phyloP scores from a whole-genome alignment of 2,113 vertebrate species.

The Piaya cayana region DNA sequence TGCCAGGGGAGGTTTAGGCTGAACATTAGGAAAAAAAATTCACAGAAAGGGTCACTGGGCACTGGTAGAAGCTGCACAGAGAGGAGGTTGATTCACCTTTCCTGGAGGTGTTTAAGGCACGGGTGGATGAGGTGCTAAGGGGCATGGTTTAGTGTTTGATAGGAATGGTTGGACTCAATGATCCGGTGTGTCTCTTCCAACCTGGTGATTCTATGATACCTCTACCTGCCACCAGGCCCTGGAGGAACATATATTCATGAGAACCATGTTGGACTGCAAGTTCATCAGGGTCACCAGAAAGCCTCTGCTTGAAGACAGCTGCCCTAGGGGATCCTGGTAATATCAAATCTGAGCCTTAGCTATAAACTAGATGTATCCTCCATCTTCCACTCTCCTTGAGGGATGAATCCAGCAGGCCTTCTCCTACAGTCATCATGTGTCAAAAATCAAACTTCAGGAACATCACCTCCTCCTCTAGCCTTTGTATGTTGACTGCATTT shows the following conservation, averaged over 20 bases:
- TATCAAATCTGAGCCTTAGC: not conserved
- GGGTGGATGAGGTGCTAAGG: too few relatives aligned
- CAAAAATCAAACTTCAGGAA: not conserved
- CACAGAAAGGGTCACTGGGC: too few relatives aligned
- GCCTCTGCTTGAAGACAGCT: not conserved
- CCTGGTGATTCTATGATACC: too few relatives aligned
- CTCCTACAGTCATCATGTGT: not conserved
- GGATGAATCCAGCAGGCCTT: not conserved
- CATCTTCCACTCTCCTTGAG: not conserved
- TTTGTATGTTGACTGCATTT: not conserved
- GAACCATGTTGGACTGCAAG: not conserved
- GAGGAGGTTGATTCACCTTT: too few relatives aligned
- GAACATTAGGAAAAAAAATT: too few relatives aligned
- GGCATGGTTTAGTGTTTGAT: too few relatives aligned
- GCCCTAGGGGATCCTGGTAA: not conserved
- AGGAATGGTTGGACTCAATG: too few relatives aligned
- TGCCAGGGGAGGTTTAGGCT: too few relatives aligned
- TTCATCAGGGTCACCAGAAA: not conserved
- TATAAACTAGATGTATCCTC: not conserved
- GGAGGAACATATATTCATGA: not conserved
- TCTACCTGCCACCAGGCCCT: not conserved
- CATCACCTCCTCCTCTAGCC: not conserved
- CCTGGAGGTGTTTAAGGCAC: too few relatives aligned
- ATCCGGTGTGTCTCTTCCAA: too few relatives aligned
- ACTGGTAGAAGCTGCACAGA: too few relatives aligned